Evolutionary conservation across 2,797 vertebrate genomes (phyloP).

Genomic region (Diceros bicornis): DNA sequence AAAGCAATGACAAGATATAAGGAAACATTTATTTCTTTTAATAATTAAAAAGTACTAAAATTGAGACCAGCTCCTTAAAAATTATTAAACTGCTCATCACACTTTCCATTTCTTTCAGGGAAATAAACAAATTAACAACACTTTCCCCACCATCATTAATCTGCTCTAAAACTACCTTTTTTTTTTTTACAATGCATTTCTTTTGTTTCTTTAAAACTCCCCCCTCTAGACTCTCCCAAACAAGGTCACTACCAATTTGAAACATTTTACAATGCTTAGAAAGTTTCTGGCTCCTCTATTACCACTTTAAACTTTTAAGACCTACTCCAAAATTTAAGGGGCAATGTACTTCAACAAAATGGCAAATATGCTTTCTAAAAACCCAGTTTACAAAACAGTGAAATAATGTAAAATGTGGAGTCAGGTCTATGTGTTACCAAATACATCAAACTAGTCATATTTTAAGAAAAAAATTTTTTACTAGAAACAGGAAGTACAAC

Average conservation of each 20-base stretch:
- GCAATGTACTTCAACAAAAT: constrained; percentile 83
- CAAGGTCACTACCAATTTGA: constrained; percentile 61
- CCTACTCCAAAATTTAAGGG: constrained; percentile 84
- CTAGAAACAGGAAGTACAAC: constrained; percentile 84
- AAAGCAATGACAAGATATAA: constrained; percentile 84
- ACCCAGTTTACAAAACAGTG: constrained; percentile 82
- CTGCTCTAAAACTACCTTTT: constrained; percentile 89
- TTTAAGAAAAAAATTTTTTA: constrained; percentile 73
- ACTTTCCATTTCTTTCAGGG: constrained; percentile 86
- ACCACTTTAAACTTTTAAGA: constrained; percentile 83
- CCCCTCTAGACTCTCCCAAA: constrained; percentile 75
- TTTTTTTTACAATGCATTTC: constrained; percentile 86
- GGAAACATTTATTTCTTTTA: constrained; percentile 81
- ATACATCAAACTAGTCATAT: constrained; percentile 79
- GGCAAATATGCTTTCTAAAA: constrained; percentile 86
- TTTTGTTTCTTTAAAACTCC: constrained; percentile 85
- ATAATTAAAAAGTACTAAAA: constrained; percentile 89
- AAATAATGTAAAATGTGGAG: constrained; percentile 83
- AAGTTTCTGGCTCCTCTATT: constrained; percentile 83
- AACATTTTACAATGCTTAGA: constrained; percentile 70
- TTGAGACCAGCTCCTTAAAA: constrained; percentile 92
- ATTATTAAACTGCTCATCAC: constrained; percentile 90
- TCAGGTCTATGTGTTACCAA: constrained; percentile 84
- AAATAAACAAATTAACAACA: constrained; percentile 90
- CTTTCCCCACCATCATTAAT: constrained; percentile 83